Percentiles rank a stretch among this genome's conserved stretches.
Evolutionary conservation across 2,888 invertebrate genomes (phyloP).

Genomic region (Drosophila meridiana): DNA sequence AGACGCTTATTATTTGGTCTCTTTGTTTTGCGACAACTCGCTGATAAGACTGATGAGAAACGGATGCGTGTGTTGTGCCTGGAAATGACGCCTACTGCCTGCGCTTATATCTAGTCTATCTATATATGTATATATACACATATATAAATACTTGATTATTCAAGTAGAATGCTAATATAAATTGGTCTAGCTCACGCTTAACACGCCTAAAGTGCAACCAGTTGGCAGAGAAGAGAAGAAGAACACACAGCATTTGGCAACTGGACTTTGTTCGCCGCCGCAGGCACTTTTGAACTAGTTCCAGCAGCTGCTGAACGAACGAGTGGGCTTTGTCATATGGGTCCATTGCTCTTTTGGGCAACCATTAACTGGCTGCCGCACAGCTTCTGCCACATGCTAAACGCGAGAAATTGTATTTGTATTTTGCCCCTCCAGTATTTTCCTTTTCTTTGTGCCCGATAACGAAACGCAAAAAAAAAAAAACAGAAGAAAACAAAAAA

Average conservation of each 20-base stretch:
- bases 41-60: slow-evolving; percentile 57
- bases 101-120: slow-evolving; percentile 21
- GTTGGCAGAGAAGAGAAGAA: not conserved
- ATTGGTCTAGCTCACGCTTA: slow-evolving; percentile 3
- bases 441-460: slow-evolving; percentile 55
- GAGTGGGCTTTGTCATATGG: slow-evolving; percentile 22
- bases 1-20: slow-evolving; percentile 27
- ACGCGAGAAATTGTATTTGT: slow-evolving; percentile 27
- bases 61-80: slow-evolving; percentile 43
- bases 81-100: slow-evolving; percentile 32
- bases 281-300: slow-evolving; percentile 34
- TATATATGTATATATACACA: not conserved
- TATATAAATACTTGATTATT: slow-evolving; percentile 10
- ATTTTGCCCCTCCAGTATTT: slow-evolving; percentile 21
- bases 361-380: slow-evolving; percentile 25
- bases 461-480: slow-evolving; percentile 13
- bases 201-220: not conserved
- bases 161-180: slow-evolving; percentile 16
- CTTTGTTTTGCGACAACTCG: slow-evolving; percentile 25
- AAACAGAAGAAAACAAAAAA: not conserved
- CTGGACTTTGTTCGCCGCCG: slow-evolving; percentile 28
- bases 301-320: slow-evolving; percentile 31
- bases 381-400: slow-evolving; percentile 46
- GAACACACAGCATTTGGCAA: slow-evolving; percentile 4
- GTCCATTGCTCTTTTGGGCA: slow-evolving; percentile 35